A percentile compares a stretch with the other conserved stretches of the same genome.
Conservation (phyloP, 2,113 vertebrate species). For the Falcunculus frontatus region DNA sequence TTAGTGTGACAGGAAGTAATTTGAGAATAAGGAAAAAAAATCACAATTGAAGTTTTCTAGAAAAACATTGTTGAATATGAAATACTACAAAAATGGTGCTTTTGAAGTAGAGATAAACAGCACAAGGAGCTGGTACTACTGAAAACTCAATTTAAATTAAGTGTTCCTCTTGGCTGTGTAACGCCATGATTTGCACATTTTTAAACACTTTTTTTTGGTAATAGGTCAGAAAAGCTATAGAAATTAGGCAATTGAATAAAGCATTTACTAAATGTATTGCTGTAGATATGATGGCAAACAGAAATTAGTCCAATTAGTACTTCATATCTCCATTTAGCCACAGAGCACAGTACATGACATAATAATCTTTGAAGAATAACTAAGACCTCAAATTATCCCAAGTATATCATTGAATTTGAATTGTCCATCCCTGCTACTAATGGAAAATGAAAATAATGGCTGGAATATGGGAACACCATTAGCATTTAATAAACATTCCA, state of each 20-base stretch:
- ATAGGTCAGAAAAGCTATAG: background rate
- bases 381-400: constrained; percentile 10
- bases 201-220: background rate
- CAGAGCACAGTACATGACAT: background rate
- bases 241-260: background rate
- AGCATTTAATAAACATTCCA: constrained; percentile 1
- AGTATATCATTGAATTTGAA: background rate
- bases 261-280: background rate
- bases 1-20: constrained; percentile 41
- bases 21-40: constrained; percentile 32
- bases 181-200: background rate
- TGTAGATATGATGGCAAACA: background rate
- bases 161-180: background rate
- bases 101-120: background rate
- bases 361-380: constrained; percentile 12
- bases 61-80: background rate
- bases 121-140: background rate
- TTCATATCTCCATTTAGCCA: background rate
- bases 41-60: background rate
- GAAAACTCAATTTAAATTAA: background rate
- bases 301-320: background rate
- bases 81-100: background rate
- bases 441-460: constrained; percentile 10
- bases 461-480: background rate
- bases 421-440: background rate